Evolutionary conservation across 2,113 vertebrate genomes (phyloP).

Genomic region (Emydura subglobosa): DNA sequence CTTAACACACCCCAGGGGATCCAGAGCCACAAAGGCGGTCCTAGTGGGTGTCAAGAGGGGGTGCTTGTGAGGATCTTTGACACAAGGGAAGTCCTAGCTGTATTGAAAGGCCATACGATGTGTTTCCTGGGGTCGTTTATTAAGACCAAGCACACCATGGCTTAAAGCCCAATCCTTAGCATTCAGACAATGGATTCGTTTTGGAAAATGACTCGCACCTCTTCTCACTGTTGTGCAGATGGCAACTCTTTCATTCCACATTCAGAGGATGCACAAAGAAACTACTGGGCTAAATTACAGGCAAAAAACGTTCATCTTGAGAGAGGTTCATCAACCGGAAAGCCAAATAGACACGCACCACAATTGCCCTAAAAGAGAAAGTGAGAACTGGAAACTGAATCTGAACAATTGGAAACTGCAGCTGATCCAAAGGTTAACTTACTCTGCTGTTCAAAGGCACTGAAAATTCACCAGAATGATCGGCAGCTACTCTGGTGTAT

Average conservation of each 20-base stretch:
- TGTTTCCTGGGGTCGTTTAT: background rate
- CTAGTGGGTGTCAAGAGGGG: too few relatives aligned
- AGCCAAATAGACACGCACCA: background rate
- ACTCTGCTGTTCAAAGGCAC: background rate
- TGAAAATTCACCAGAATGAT: background rate
- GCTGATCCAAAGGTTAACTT: background rate
- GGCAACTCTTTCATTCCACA: background rate
- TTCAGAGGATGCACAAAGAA: background rate
- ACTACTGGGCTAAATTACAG: background rate
- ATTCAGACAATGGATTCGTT: background rate
- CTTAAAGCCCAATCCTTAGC: background rate
- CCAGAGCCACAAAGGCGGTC: too few relatives aligned
- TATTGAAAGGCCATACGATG: background rate
- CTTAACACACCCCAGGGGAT: too few relatives aligned
- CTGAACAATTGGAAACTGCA: background rate
- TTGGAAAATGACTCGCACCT: background rate
- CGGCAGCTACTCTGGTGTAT: rapidly evolving
- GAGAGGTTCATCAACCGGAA: background rate
- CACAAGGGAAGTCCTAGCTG: background rate
- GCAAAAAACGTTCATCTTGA: background rate
- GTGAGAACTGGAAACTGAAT: background rate
- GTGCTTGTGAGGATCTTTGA: background rate
- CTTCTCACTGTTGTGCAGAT: background rate
- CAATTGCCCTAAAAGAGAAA: background rate
- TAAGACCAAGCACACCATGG: background rate